These are phyloP conservation scores for Schizopygopsis malacanthus DNA, from an alignment of 2,797 vertebrate species.

Conservation along the genomic window DNA sequence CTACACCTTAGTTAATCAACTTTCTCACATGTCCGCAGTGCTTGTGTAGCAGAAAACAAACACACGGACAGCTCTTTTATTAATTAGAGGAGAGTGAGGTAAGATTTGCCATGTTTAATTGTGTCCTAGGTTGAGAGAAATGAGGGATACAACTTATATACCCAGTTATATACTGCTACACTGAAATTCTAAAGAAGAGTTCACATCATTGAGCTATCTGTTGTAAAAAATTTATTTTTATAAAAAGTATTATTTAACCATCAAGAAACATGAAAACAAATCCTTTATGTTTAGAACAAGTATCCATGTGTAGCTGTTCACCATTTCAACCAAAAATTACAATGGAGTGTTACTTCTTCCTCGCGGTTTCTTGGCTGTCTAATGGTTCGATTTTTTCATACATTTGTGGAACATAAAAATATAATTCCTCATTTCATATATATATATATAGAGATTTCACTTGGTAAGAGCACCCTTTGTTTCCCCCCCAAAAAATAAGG, in stretches of 20 bases:
- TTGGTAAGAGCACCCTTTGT: not conserved
- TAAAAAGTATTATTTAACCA: not conserved
- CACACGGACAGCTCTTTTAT: not conserved
- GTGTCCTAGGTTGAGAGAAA: not conserved
- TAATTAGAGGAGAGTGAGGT: not conserved
- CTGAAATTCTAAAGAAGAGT: not conserved
- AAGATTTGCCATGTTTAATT: not conserved
- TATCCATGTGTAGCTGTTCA: not conserved
- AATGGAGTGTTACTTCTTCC: not conserved
- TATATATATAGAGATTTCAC: not conserved
- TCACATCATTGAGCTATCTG: not conserved
- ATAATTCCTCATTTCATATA: not conserved
- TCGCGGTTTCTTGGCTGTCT: not conserved
- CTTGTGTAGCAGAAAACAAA: not conserved
- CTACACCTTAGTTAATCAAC: constrained; percentile 53
- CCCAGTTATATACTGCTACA: not conserved
- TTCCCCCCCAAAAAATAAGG: not conserved
- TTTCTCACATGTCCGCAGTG: constrained; percentile 9
- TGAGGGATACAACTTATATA: not conserved
- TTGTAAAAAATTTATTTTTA: not conserved
- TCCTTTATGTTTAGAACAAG: not conserved
- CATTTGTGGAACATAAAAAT: not conserved
- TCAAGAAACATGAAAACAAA: not conserved
- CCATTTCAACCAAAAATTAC: not conserved
- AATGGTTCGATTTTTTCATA: not conserved